Evolutionary conservation across 2,113 vertebrate genomes (phyloP).

Genomic region (Caranx melampygus): DNA sequence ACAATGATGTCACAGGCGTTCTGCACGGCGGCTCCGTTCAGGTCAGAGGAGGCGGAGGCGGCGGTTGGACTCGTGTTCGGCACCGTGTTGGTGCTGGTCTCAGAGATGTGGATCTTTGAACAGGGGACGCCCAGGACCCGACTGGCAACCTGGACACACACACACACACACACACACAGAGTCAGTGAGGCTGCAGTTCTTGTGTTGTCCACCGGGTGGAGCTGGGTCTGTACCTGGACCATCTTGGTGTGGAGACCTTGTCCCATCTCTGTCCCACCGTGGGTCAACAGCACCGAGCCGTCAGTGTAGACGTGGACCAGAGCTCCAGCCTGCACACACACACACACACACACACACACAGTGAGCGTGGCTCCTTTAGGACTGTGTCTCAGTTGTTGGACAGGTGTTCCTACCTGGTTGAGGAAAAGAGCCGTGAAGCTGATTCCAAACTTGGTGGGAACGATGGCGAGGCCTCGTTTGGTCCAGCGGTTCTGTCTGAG

Average conservation of each 20-base stretch:
- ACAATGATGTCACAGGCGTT: constrained; percentile 89
- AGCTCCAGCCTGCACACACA: constrained; percentile 88
- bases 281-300: constrained; percentile 93
- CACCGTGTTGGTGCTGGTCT: constrained; percentile 96
- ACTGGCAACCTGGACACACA: constrained; percentile 89
- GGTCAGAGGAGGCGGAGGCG: constrained; percentile 91
- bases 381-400: background rate
- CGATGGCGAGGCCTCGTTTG: constrained; percentile 92
- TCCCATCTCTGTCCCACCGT: constrained; percentile 97
- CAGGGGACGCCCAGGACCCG: constrained; percentile 86
- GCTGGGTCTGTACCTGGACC: constrained; percentile 88
- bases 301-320: constrained; percentile 94
- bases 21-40: constrained; percentile 92
- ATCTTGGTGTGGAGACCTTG: constrained; percentile 99
- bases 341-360: background rate
- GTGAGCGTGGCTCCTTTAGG: too few relatives aligned
- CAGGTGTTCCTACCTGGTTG: constrained; percentile 88
- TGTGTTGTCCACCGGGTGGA: background rate
- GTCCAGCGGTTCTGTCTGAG: constrained; percentile 94
- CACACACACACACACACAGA: constrained; percentile 1
- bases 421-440: constrained; percentile 90
- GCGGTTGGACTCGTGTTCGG: constrained; percentile 95
- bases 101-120: constrained; percentile 91
- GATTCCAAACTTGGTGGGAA: constrained; percentile 97
- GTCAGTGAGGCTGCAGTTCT: background rate